Percentiles rank a stretch among this genome's conserved stretches.
Conservation (phyloP, 2,113 vertebrate genomes). For the Cynoglossus semilaevis region DNA sequence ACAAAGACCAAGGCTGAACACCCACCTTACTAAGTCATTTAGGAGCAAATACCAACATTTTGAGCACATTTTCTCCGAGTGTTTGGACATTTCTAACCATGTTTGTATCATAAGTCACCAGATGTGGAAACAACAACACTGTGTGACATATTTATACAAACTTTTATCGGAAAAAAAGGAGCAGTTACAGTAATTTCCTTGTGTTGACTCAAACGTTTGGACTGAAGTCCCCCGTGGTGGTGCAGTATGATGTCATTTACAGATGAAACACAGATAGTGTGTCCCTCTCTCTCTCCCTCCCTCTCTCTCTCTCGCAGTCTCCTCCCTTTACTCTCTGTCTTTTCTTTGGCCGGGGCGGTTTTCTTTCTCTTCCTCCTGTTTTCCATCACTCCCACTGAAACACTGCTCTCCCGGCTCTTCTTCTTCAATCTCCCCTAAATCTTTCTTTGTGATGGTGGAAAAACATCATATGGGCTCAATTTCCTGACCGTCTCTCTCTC, state of each 20-base stretch:
- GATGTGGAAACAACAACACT: neutral
- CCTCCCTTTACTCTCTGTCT: conserved; percentile 36
- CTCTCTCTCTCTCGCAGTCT: conserved; percentile 39
- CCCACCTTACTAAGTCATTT: no score
- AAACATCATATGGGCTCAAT: conserved; percentile 80
- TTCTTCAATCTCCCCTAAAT: conserved; percentile 67
- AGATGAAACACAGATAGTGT: conserved; percentile 49
- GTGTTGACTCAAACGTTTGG: conserved; percentile 28
- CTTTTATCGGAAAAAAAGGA: neutral
- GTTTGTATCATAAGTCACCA: neutral
- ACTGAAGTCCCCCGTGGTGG: neutral
- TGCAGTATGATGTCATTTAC: conserved; percentile 43
- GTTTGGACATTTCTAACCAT: neutral
- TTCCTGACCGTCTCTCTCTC: conserved; percentile 69
- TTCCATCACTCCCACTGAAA: conserved; percentile 72
- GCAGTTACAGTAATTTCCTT: conserved; percentile 17
- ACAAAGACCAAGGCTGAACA: no score
- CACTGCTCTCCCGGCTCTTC: conserved; percentile 61
- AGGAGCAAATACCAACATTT: no score
- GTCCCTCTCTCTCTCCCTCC: conserved; percentile 48
- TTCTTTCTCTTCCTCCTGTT: conserved; percentile 59
- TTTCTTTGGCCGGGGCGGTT: conserved; percentile 49
- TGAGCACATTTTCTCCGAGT: neutral
- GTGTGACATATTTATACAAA: conserved; percentile 2
- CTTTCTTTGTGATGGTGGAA: conserved; percentile 72